Percentiles rank a stretch among this genome's conserved stretches.
phyloP scores from a whole-genome alignment of 2,888 invertebrate genomes.

The Harpagoxenus sublaevis region DNA sequence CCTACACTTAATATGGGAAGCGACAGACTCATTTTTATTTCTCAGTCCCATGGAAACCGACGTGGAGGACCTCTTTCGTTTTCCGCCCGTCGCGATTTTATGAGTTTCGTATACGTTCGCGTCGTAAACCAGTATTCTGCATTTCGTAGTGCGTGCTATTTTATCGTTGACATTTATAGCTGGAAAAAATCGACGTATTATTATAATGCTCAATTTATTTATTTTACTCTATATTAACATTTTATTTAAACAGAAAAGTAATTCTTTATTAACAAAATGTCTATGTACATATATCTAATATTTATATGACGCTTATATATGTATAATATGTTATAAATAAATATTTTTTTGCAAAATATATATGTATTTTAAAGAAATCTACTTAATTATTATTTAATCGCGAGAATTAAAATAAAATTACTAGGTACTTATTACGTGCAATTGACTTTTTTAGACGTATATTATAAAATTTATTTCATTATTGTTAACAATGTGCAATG shows the following conservation, averaged over 20 bases:
- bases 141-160: constrained; percentile 45
- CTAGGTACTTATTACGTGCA: neutral
- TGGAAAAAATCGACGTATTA: constrained; percentile 39
- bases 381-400: neutral
- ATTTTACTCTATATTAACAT: neutral
- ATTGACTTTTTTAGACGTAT: neutral
- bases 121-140: constrained; percentile 55
- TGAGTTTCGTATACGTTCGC: constrained; percentile 47
- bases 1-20: constrained; percentile 84
- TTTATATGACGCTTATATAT: neutral
- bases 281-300: neutral
- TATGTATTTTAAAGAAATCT: neutral
- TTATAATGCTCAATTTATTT: constrained; percentile 12
- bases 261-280: neutral
- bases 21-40: constrained; percentile 85
- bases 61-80: constrained; percentile 60
- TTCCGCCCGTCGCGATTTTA: constrained; percentile 66
- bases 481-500: neutral
- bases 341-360: neutral
- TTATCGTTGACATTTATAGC: constrained; percentile 42
- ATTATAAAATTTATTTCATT: neutral
- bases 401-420: neutral
- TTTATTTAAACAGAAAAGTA: neutral
- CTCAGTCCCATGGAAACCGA: constrained; percentile 76
- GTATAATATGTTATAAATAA: neutral